Evolutionary conservation across 1,140 invertebrate genomes (phyloP), one percentile per base, ranked within the genome.

Genomic region (Spodoptera frugiperda): DNA sequence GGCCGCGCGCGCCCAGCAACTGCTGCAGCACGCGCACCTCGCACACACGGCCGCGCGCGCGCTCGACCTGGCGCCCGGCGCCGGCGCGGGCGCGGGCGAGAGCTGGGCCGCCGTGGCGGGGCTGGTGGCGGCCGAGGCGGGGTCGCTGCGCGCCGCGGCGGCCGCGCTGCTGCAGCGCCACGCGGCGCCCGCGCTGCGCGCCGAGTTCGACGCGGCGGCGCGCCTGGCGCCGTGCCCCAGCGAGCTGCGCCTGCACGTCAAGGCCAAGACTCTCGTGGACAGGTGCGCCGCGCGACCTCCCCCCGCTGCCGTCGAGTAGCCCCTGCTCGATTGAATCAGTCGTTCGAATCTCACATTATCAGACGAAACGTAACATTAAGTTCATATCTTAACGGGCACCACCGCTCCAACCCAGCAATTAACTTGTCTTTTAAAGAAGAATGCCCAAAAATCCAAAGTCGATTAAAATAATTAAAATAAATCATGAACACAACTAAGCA

Each of bases 191-290:
- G 95, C 94, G 74, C 92, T 97, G 59, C 93, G 94, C 70, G 95
- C 95, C 25, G 97, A 97, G 92, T 98, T 97, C 97, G 94, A 96
- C 17, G 95, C 95, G 33, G 95, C 96, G n/a, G 96, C 96, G 78
- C 92, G 95, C 71, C 95, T 95, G 49, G 95, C 97, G 73, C 95
- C 95, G 59, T 97, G 97, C 89, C 97, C 97, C 3, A 95, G 94
- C 79, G 91, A 94, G 44, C 95, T 95, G 15, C 95, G 96, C 78
- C 95, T 97, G 17, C 96, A 96, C 71, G 95, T 96, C 70, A 96
- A 96, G 84, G 97, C 97, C 2, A 94, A 96, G 76, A 96, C 97
- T 39, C 95, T 97, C 61, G 97, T 98, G 0, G 96, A 97, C 19
- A 80, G 84, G 74, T 80, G 5, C 5, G 25, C 30, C 9, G 2